These are phyloP conservation scores for Rhinoderma darwinii DNA, from an alignment of 2,113 vertebrate genomes.

Conservation along the genomic window DNA sequence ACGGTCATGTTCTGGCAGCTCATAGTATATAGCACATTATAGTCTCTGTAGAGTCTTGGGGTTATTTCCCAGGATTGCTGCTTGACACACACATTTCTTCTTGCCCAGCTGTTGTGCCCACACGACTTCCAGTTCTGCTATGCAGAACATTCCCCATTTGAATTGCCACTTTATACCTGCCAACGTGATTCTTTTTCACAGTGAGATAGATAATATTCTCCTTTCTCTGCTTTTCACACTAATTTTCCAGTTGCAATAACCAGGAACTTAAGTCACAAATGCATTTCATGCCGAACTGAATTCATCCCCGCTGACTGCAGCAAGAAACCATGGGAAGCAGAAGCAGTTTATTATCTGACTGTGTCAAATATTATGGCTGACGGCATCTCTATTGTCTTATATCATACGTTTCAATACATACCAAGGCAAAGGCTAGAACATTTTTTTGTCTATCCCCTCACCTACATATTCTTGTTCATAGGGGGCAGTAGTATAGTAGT, in stretches of 20 bases:
- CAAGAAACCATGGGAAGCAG: not conserved
- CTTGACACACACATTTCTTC: not conserved
- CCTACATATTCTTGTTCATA: not conserved
- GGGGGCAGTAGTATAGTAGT: not conserved
- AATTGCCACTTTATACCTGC: not conserved
- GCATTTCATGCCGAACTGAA: slow-evolving; percentile 12
- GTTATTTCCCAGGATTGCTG: not conserved
- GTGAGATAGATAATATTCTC: slow-evolving; percentile 2
- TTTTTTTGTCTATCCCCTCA: not conserved
- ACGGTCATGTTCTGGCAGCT: too few species aligned
- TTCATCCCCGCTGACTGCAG: slow-evolving; percentile 12
- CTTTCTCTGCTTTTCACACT: slow-evolving; percentile 19
- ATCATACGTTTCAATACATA: not conserved
- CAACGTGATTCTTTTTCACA: not conserved
- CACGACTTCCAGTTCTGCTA: not conserved
- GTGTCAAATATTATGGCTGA: not conserved
- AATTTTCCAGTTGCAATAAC: slow-evolving; percentile 19
- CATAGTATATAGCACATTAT: too few species aligned
- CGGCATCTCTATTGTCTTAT: not conserved
- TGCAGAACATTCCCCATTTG: not conserved
- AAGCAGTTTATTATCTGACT: not conserved
- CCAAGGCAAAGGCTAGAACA: not conserved
- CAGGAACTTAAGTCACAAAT: not conserved
- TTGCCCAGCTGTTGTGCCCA: not conserved
- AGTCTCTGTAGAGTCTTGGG: not conserved